phyloP scores from a whole-genome alignment of 1,140 invertebrate genomes.

The Eupeodes corollae region DNA sequence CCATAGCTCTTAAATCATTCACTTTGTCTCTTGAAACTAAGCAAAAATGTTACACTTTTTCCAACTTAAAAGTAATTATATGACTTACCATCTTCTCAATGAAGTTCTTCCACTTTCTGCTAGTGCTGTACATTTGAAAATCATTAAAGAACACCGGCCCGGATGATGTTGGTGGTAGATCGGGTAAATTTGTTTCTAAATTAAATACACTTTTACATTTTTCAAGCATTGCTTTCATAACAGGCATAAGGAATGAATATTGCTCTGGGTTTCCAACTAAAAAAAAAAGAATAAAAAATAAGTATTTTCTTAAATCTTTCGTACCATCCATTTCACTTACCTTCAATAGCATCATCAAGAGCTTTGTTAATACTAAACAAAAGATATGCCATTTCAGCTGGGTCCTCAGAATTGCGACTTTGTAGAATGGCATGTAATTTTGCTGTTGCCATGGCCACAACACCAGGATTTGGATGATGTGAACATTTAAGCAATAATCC shows the following conservation, averaged over 20 bases:
- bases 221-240: conserved; percentile 51
- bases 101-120: conserved; percentile 47
- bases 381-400: conserved; percentile 45
- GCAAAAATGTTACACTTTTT: no score
- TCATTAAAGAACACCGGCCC: conserved; percentile 51
- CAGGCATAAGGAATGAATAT: conserved; percentile 52
- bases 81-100: conserved; percentile 45
- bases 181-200: conserved; percentile 42
- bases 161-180: conserved; percentile 41
- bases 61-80: no score
- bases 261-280: conserved; percentile 43
- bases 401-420: conserved; percentile 41
- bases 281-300: conserved; percentile 6
- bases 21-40: no score
- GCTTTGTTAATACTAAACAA: conserved; percentile 38
- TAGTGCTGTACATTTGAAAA: conserved; percentile 47
- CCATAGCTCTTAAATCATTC: no score
- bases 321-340: conserved; percentile 14
- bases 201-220: conserved; percentile 42
- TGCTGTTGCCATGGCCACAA: conserved; percentile 49
- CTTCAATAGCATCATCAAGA: conserved; percentile 36
- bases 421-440: conserved; percentile 50
- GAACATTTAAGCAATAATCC: conserved; percentile 46
- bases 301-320: background rate
- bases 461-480: conserved; percentile 41